A percentile compares a stretch with the other conserved stretches of the same genome.
Conservation (phyloP, 2,888 invertebrate species). For the Quadroppia sp. region DNA sequence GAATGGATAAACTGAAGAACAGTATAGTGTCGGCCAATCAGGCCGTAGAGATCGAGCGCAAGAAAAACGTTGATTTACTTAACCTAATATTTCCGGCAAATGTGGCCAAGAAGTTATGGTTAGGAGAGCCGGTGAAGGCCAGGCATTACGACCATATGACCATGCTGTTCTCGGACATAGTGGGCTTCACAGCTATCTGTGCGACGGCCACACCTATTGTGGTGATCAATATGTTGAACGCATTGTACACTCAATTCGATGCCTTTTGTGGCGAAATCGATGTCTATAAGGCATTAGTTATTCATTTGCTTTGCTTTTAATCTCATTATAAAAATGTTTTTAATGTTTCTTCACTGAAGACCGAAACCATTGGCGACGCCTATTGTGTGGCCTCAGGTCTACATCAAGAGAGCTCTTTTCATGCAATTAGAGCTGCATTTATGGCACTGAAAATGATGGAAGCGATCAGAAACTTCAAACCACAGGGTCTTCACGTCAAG, state of each 20-base stretch:
- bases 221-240: constrained; percentile 91
- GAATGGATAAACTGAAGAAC: constrained; percentile 90
- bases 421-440: constrained; percentile 92
- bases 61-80: constrained; percentile 88
- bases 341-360: constrained; percentile 58
- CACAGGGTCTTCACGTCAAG: constrained; percentile 39
- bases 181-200: constrained; percentile 93
- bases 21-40: constrained; percentile 88
- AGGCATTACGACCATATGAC: constrained; percentile 89
- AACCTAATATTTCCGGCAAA: constrained; percentile 92
- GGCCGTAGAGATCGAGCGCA: constrained; percentile 85
- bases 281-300: constrained; percentile 78
- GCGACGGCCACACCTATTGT: constrained; percentile 91
- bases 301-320: background rate
- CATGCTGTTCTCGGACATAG: constrained; percentile 92
- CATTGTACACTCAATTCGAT: constrained; percentile 88
- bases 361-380: constrained; percentile 93
- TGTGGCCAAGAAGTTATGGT: constrained; percentile 87
- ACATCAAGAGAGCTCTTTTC: constrained; percentile 76
- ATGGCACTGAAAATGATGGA: constrained; percentile 93
- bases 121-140: constrained; percentile 85
- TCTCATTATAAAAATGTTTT: background rate
- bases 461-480: constrained; percentile 60
- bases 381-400: constrained; percentile 93
- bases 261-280: constrained; percentile 85